These are phyloP conservation scores for Brachyopa scutellaris DNA, from an alignment of 2,888 invertebrate genomes.

Conservation along the genomic window DNA sequence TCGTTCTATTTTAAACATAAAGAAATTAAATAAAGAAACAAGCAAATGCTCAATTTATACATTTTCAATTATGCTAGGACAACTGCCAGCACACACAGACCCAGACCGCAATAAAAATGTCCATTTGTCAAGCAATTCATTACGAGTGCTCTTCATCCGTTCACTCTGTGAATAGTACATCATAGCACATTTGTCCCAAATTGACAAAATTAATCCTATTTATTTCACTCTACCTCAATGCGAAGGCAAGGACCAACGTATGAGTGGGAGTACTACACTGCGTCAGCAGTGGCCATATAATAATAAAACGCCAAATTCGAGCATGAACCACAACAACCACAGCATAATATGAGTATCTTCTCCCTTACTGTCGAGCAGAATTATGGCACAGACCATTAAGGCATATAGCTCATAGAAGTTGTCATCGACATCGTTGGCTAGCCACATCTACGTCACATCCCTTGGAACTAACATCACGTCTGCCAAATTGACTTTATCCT, in stretches of 20 bases:
- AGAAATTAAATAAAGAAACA: too few relatives aligned
- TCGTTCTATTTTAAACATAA: too few relatives aligned
- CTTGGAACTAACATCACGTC: constrained; percentile 54
- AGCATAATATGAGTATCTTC: constrained; percentile 17
- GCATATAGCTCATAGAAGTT: constrained; percentile 31
- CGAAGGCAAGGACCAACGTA: background rate
- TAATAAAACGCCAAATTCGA: constrained; percentile 28
- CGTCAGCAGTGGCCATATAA: constrained; percentile 28
- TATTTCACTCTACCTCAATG: background rate
- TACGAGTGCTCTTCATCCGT: constrained; percentile 29
- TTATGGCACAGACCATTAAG: constrained; percentile 30
- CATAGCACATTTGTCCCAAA: constrained; percentile 9
- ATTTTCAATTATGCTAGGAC: too few relatives aligned
- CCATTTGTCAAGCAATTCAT: constrained; percentile 50
- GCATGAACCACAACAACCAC: constrained; percentile 3
- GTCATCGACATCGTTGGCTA: constrained; percentile 40
- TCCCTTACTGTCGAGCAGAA: background rate
- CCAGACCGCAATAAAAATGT: constrained; percentile 56
- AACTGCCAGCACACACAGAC: too few relatives aligned
- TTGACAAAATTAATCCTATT: constrained; percentile 52
- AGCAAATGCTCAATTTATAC: too few relatives aligned
- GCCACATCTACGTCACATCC: constrained; percentile 16
- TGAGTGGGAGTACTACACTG: background rate
- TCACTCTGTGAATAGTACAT: constrained; percentile 17
- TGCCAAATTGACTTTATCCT: constrained; percentile 38